Percentiles rank a stretch among this genome's conserved stretches.
Evolutionary conservation across 2,888 invertebrate species (phyloP).

Genomic region (Apodemia zela): DNA sequence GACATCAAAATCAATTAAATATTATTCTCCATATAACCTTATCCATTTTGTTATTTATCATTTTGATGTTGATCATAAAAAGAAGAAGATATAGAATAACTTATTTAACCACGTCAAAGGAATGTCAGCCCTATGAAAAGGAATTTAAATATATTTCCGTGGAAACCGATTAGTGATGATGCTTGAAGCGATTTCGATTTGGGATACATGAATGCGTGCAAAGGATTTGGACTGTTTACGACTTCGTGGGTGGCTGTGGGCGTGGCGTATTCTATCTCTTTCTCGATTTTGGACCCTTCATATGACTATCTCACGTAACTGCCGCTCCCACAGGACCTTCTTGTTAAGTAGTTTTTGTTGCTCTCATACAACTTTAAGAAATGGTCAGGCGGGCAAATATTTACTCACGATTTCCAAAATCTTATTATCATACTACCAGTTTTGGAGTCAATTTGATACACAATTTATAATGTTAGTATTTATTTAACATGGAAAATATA

Average conservation of each 20-base stretch:
- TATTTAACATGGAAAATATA: not conserved
- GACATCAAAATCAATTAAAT: slow-evolving; percentile 75
- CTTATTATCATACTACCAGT: slow-evolving; percentile 67
- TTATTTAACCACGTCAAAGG: slow-evolving; percentile 58
- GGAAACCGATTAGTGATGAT: slow-evolving; percentile 42
- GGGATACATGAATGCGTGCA: slow-evolving; percentile 79
- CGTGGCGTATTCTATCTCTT: slow-evolving; percentile 60
- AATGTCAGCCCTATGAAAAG: slow-evolving; percentile 49
- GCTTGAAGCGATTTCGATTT: slow-evolving; percentile 77
- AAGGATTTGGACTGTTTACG: slow-evolving; percentile 79
- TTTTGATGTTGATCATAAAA: slow-evolving; percentile 76
- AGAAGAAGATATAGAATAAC: slow-evolving; percentile 68
- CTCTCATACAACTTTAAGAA: slow-evolving; percentile 66
- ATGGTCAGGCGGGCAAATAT: slow-evolving; percentile 77
- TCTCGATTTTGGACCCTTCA: slow-evolving; percentile 38
- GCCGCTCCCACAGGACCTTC: slow-evolving; percentile 79
- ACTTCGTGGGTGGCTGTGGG: slow-evolving; percentile 79
- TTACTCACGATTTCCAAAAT: slow-evolving; percentile 77
- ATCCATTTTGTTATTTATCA: slow-evolving; percentile 76
- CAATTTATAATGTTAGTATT: slow-evolving; percentile 3
- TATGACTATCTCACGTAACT: slow-evolving; percentile 51
- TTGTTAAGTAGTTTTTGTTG: slow-evolving; percentile 77
- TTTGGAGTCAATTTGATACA: slow-evolving; percentile 17
- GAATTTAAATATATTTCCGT: slow-evolving; percentile 46
- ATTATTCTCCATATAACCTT: slow-evolving; percentile 67